Evolutionary conservation across 2,113 vertebrate genomes (phyloP).

Genomic region (Hyperopisus bebe): DNA sequence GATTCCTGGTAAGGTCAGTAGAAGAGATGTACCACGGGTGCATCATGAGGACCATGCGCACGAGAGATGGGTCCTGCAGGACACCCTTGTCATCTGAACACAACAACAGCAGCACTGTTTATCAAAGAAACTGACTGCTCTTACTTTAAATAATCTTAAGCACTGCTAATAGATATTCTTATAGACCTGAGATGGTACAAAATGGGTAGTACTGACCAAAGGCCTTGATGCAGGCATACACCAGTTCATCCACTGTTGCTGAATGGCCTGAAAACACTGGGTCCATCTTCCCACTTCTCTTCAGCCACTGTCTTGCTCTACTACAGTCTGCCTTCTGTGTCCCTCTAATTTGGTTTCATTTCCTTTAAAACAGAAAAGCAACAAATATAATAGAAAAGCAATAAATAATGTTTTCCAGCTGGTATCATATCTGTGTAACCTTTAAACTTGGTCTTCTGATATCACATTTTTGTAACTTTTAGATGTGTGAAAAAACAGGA

Average conservation of each 20-base stretch:
- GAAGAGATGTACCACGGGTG: slow-evolving; percentile 86
- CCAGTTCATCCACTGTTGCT: slow-evolving; percentile 75
- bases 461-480: background rate
- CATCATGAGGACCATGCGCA: slow-evolving; percentile 88
- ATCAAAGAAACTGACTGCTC: background rate
- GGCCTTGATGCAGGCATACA: slow-evolving; percentile 70
- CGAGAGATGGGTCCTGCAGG: slow-evolving; percentile 63
- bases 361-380: slow-evolving; percentile 7
- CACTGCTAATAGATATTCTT: background rate
- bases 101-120: slow-evolving; percentile 10
- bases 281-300: slow-evolving; percentile 48
- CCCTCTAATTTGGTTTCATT: slow-evolving; percentile 4
- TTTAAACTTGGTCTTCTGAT: background rate
- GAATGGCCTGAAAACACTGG: slow-evolving; percentile 63
- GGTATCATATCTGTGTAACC: background rate
- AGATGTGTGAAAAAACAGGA: background rate
- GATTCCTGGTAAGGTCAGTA: slow-evolving; percentile 72
- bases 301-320: background rate
- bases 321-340: background rate
- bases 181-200: background rate
- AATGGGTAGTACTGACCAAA: slow-evolving; percentile 64
- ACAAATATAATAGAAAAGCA: background rate
- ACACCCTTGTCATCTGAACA: slow-evolving; percentile 66
- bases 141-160: background rate
- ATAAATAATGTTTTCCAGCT: background rate